Evolutionary conservation across 2,797 vertebrate species (phyloP).

Genomic region (Meda fulgida): DNA sequence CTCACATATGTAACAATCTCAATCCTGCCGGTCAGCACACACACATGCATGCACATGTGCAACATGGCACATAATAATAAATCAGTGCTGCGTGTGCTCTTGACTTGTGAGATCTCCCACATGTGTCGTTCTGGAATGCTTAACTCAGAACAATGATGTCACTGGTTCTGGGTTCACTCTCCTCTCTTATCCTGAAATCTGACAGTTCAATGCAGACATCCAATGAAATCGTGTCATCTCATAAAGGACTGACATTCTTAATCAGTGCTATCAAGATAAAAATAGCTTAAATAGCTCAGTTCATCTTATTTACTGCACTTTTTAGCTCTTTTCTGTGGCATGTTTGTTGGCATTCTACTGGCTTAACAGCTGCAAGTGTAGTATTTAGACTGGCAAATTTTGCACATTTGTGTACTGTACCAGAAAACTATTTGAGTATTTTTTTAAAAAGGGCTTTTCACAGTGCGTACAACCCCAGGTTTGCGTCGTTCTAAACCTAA

Average conservation of each 20-base stretch:
- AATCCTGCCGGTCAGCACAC: neutral
- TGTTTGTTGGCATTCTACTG: neutral
- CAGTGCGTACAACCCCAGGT: neutral
- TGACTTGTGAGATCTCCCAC: constrained; percentile 43
- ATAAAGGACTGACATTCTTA: constrained; percentile 13
- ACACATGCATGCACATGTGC: constrained; percentile 25
- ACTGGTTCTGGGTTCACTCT: constrained; percentile 42
- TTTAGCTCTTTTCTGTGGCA: neutral
- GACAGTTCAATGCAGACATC: constrained; percentile 28
- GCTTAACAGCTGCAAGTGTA: neutral
- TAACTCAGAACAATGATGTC: constrained; percentile 54
- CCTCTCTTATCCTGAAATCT: constrained; percentile 15
- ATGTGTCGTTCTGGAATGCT: constrained; percentile 25
- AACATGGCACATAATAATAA: constrained; percentile 31
- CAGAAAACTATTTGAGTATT: neutral
- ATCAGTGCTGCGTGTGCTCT: constrained; percentile 26
- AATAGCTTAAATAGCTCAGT: neutral
- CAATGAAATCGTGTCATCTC: constrained; percentile 20
- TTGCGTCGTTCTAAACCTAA: neutral
- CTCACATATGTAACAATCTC: constrained; percentile 2
- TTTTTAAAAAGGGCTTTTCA: too few relatives aligned
- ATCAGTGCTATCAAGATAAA: neutral
- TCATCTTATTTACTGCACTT: neutral
- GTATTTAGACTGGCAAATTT: neutral
- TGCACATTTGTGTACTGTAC: neutral